Conservation (phyloP, 2,888 invertebrate species). For the Melangyna quadrimaculata region DNA sequence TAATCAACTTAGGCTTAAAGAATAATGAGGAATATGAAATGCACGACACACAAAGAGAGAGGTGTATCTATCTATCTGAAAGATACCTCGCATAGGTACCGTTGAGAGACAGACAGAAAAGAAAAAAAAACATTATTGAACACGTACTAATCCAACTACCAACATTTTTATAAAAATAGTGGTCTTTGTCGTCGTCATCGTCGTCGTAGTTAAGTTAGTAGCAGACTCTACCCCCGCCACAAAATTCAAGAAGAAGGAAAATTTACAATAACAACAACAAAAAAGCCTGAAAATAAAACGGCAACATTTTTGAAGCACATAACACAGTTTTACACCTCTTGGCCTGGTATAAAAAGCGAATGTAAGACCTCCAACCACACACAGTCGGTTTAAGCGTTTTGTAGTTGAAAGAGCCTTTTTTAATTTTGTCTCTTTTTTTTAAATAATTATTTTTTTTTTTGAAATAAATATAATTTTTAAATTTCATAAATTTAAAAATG, state of each 20-base stretch:
- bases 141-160: slow-evolving; percentile 37
- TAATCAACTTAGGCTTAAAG: slow-evolving; percentile 27
- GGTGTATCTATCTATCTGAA: slow-evolving; percentile 18
- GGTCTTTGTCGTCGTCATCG: slow-evolving; percentile 32
- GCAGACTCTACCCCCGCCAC: slow-evolving; percentile 59
- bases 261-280: slow-evolving; percentile 9
- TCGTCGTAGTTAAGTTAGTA: neutral
- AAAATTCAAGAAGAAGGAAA: slow-evolving; percentile 42
- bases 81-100: slow-evolving; percentile 7
- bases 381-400: slow-evolving; percentile 81
- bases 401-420: slow-evolving; percentile 74
- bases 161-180: slow-evolving; percentile 35
- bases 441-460: slow-evolving; percentile 8
- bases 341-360: slow-evolving; percentile 81
- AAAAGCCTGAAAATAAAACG: slow-evolving; percentile 67
- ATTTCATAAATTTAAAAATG: slow-evolving; percentile 75
- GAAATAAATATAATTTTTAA: slow-evolving; percentile 44
- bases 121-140: slow-evolving; percentile 9
- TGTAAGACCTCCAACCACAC: slow-evolving; percentile 81
- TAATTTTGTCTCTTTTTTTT: slow-evolving; percentile 26
- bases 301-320: slow-evolving; percentile 73
- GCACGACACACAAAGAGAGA: slow-evolving; percentile 65
- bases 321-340: slow-evolving; percentile 68
- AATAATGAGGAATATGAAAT: slow-evolving; percentile 70
- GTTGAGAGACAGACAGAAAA: slow-evolving; percentile 30